These are phyloP conservation scores for Drosophila monieri DNA, from an alignment of 2,888 invertebrate genomes.

Conservation along the genomic window DNA sequence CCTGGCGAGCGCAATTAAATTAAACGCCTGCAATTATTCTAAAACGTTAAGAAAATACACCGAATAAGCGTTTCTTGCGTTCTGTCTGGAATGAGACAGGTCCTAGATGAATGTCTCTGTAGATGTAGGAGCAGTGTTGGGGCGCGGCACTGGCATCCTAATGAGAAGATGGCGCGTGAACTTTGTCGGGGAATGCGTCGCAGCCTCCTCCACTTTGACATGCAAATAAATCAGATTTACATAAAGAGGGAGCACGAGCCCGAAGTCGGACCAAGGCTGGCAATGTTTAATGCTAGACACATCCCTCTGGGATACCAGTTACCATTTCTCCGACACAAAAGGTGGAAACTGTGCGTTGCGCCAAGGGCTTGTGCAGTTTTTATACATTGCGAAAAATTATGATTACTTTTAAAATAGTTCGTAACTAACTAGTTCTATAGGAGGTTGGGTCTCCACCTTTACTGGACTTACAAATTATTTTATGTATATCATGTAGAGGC, in stretches of 20 bases:
- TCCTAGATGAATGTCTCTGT: slow-evolving; percentile 19
- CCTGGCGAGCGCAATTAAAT: slow-evolving; percentile 75
- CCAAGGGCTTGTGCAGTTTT: slow-evolving; percentile 34
- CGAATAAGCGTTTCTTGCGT: slow-evolving; percentile 36
- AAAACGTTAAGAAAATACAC: slow-evolving; percentile 65
- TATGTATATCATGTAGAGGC: too few relatives aligned
- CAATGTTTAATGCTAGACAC: slow-evolving; percentile 60
- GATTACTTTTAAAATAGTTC: not conserved
- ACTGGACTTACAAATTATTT: too few relatives aligned
- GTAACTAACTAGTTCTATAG: not conserved
- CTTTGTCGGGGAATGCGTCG: slow-evolving; percentile 49
- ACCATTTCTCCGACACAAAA: slow-evolving; percentile 39
- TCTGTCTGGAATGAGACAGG: slow-evolving; percentile 4
- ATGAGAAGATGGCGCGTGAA: slow-evolving; percentile 56
- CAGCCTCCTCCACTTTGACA: slow-evolving; percentile 68
- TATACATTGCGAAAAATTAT: not conserved
- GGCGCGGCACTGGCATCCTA: slow-evolving; percentile 34
- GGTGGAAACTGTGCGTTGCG: slow-evolving; percentile 26
- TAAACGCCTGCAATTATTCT: slow-evolving; percentile 79
- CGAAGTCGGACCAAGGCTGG: slow-evolving; percentile 24
- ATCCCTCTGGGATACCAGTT: slow-evolving; percentile 15
- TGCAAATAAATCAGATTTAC: slow-evolving; percentile 81
- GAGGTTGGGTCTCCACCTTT: too few relatives aligned
- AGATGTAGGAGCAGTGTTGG: slow-evolving; percentile 11
- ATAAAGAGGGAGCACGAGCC: slow-evolving; percentile 50